These are phyloP conservation scores for Drosophila equinoxialis DNA, from an alignment of 1,140 invertebrate genomes.

Conservation along the genomic window DNA sequence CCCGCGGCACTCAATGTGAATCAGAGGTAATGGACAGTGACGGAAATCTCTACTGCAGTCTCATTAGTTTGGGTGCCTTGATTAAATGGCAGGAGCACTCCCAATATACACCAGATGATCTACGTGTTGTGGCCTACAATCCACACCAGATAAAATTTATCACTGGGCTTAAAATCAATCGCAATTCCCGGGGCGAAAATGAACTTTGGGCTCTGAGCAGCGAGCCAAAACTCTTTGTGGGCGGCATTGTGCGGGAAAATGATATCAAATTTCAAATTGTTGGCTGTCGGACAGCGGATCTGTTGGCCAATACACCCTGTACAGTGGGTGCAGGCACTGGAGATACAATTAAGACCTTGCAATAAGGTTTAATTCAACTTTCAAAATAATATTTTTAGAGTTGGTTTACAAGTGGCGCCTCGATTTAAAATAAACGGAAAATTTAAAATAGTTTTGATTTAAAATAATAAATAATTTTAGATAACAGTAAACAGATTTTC, in stretches of 20 bases:
- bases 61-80: constrained; percentile 67
- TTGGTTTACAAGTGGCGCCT: no score
- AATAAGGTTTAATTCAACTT: not conserved
- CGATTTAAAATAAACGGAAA: no score
- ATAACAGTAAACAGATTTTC: not conserved
- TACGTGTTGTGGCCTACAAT: constrained; percentile 82
- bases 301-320: constrained; percentile 69
- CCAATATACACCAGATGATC: constrained; percentile 64
- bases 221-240: constrained; percentile 85
- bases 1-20: constrained; percentile 82
- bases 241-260: constrained; percentile 84
- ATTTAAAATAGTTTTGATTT: not conserved
- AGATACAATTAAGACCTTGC: not conserved
- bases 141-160: constrained; percentile 86
- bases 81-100: constrained; percentile 53
- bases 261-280: constrained; percentile 88
- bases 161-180: constrained; percentile 88
- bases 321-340: constrained; percentile 44
- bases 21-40: constrained; percentile 85
- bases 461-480: constrained; percentile 10
- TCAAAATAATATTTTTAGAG: not conserved
- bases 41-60: constrained; percentile 84
- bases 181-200: constrained; percentile 84
- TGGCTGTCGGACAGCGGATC: constrained; percentile 70
- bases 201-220: constrained; percentile 84